Evolutionary conservation across 2,113 vertebrate genomes (phyloP), one percentile per base, ranked within the genome.

Genomic region (Lampris incognitus): DNA sequence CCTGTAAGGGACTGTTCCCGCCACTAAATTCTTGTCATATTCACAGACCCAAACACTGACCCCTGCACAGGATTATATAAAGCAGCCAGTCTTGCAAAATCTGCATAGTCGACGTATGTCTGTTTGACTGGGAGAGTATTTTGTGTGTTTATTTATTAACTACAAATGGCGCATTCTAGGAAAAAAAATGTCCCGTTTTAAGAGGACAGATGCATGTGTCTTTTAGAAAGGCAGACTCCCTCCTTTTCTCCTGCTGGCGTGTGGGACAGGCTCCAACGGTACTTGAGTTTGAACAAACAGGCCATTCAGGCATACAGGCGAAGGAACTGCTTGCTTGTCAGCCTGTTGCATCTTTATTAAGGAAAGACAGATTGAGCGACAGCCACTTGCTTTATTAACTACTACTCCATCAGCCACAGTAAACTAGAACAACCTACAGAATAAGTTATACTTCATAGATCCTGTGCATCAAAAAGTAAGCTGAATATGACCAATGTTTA

Each of bases 181-280:
- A 24, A 24, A 72, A 71, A 85, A 86, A 88, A 82, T 91, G 89
- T 92, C 82, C 89, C 2, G 74, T 91, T 92, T 84, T 92, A 90
- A 91, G 85, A 85, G 87, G 90, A 91, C 91, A 89, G 88, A 89
- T 90, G 78, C 91, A 90, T 87, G 84, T 92, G 92, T 94, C 90
- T 93, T 92, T 94, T 92, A 91, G 86, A 93, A 94, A 94, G 88
- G 90, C 91, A 90, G 87, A 88, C 77, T 84, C 77, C 79, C 86
- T 88, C 54, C 78, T 85, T 89, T 88, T 89, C 84, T 75, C 85
- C 82, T 79, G 62, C 75, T 80, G 81, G 70, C 69, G 78, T 82
- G 84, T 89, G 80, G 87, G 89, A 92, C 60, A 59, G 72, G 44
- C 62, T 92, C 88, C 91, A 93, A 63, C 88, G 80, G 84, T 86